Base-by-base conservation (phyloP, 2,113 vertebrate genomes). In the Cyprinus carpio region DNA sequence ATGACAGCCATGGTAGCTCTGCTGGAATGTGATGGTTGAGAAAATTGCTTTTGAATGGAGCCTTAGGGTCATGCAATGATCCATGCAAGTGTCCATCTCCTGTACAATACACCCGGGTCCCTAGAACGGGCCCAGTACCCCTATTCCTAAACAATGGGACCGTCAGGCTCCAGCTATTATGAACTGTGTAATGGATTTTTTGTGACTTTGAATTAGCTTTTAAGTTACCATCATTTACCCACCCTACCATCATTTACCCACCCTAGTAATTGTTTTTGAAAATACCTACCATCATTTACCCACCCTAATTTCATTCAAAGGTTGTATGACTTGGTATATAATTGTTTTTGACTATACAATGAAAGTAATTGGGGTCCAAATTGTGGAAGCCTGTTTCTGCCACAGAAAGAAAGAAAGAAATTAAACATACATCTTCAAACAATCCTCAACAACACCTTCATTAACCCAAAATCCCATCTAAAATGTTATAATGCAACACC, bases 21-120 rank as follows among this genome's bases (percentile, higher is more conserved):
- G 87, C 72, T 85, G 85, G 56, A 81, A 87, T 64, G 89, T 92
- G 89, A 93, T 84, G 90, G 89, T 89, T 93, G 92, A 93, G 90
- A 91, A 90, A 90, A 87, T 87, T 75, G 91, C 90, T 92, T 91
- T 87, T 90, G 89, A 90, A 90, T 90, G 76, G 87, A 83, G 83
- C 74, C 87, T 82, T 75, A 79, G 85, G 85, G 88, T 85, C 85
- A 82, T 84, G 87, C 90, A 83, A 72, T 85, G 83, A 72, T 83
- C 87, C 87, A 27, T 81, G 79, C 82, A 74, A 69, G 76, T 4
- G 34, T 88, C 86, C 83, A 87, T 90, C 88, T 82, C 60, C 76
- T 1, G 81, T 37, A 92, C 86, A 93, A 93, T 81, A 67, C 75
- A 49, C 86, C 85, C 37, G 76, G 86, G 82, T 88, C 23, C 49